Conservation (phyloP, 2,888 invertebrate genomes). For the Tenthredo mesomela region DNA sequence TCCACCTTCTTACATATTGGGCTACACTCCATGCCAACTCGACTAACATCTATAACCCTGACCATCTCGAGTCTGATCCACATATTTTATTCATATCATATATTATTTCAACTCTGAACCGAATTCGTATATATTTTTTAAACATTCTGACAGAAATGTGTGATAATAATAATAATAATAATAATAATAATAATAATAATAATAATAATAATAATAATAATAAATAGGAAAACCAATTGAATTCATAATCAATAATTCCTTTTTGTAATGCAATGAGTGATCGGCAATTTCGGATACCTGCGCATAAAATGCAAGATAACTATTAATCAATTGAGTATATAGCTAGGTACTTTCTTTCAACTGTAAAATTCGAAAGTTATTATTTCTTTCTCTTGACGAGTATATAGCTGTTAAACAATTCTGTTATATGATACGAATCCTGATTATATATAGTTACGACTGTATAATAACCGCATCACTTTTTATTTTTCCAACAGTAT, state of each 20-base stretch:
- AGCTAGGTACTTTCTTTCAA: background rate
- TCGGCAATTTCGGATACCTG: background rate
- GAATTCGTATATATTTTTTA: background rate
- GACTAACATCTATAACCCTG: background rate
- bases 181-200: too few species aligned
- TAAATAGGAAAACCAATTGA: too few species aligned
- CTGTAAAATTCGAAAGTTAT: background rate
- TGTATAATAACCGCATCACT: background rate
- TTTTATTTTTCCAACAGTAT: background rate
- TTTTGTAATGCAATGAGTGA: background rate
- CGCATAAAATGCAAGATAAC: background rate
- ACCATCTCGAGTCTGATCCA: background rate
- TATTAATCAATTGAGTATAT: background rate
- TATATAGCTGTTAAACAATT: background rate
- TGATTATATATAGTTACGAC: background rate
- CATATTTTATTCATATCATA: background rate
- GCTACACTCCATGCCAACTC: slow-evolving; percentile 3
- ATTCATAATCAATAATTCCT: background rate
- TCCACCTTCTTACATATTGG: background rate
- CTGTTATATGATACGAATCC: background rate
- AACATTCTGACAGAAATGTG: background rate
- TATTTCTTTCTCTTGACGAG: background rate
- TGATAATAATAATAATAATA: too few species aligned
- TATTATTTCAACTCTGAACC: background rate
- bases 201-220: too few species aligned